Conservation (phyloP, 1,140 invertebrate genomes). For the Ceratosolen solmsi region DNA sequence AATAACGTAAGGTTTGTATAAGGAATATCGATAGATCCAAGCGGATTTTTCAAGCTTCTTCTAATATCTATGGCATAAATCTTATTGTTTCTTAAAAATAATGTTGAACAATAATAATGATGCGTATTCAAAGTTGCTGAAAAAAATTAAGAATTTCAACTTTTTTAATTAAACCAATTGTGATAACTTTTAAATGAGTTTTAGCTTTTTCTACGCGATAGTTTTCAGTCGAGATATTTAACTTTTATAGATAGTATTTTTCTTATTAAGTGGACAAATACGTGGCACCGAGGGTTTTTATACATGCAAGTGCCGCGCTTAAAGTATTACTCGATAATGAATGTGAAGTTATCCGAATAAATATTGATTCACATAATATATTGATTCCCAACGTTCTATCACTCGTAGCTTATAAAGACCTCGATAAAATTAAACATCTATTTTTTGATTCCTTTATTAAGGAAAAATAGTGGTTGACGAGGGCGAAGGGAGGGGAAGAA, state of each 20-base stretch:
- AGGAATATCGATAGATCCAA: too few species aligned
- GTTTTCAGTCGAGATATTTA: neutral
- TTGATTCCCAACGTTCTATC: neutral
- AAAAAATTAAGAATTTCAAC: constrained; percentile 1
- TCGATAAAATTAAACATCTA: neutral
- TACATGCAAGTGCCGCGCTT: neutral
- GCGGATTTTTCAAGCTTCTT: too few species aligned
- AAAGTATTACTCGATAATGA: constrained; percentile 1
- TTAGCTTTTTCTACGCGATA: neutral
- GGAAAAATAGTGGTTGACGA: too few species aligned
- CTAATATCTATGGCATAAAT: too few species aligned
- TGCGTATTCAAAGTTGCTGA: neutral
- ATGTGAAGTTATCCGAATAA: constrained; percentile 13
- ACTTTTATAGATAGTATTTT: neutral
- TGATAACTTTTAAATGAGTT: neutral
- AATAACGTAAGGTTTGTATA: too few species aligned
- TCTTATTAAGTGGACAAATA: neutral
- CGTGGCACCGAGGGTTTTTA: neutral
- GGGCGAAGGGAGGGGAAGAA: neutral
- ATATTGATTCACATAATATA: constrained; percentile 12
- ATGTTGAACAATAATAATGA: too few species aligned
- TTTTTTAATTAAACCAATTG: constrained; percentile 3
- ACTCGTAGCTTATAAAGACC: neutral
- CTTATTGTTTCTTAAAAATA: too few species aligned
- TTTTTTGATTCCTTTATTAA: neutral